These are phyloP conservation scores for Drosophila eugracilis DNA, from an alignment of 1,140 invertebrate species.

Conservation along the genomic window DNA sequence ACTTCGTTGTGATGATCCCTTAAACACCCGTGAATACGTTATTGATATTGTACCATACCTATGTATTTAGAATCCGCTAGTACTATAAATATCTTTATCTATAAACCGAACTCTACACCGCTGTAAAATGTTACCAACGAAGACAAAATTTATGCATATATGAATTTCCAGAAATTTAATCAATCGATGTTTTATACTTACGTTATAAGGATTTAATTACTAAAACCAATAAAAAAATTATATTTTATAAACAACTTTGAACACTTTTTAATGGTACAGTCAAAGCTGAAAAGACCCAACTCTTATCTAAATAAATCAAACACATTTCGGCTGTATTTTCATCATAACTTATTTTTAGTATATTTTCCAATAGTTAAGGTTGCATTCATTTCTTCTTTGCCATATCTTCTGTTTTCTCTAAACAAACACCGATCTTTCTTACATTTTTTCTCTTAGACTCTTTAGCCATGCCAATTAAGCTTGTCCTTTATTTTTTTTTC, in stretches of 20 bases:
- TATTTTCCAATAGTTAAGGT: conserved; percentile 77
- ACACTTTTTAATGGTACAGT: not conserved
- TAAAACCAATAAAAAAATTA: conserved; percentile 41
- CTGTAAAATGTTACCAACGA: conserved; percentile 77
- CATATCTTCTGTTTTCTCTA: conserved; percentile 44
- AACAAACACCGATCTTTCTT: conserved; percentile 41
- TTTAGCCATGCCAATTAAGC: conserved; percentile 52
- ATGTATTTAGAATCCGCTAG: conserved; percentile 25
- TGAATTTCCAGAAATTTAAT: conserved; percentile 40
- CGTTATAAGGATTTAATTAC: conserved; percentile 30
- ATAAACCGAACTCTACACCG: conserved; percentile 36
- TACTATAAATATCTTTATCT: conserved; percentile 18
- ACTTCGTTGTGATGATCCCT: conserved; percentile 48
- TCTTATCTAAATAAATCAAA: conserved; percentile 46
- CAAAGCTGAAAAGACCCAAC: not conserved
- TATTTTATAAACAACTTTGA: conserved; percentile 37
- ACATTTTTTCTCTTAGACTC: conserved; percentile 60
- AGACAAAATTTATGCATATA: conserved; percentile 24
- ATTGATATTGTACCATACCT: conserved; percentile 37
- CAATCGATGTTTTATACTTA: conserved; percentile 69
- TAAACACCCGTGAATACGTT: conserved; percentile 22
- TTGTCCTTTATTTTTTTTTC: not conserved
- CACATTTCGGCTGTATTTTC: conserved; percentile 48
- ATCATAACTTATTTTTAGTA: conserved; percentile 76
- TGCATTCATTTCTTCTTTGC: conserved; percentile 56